phyloP scores from a whole-genome alignment of 2,797 vertebrate species.

The Pelodytes ibericus region DNA sequence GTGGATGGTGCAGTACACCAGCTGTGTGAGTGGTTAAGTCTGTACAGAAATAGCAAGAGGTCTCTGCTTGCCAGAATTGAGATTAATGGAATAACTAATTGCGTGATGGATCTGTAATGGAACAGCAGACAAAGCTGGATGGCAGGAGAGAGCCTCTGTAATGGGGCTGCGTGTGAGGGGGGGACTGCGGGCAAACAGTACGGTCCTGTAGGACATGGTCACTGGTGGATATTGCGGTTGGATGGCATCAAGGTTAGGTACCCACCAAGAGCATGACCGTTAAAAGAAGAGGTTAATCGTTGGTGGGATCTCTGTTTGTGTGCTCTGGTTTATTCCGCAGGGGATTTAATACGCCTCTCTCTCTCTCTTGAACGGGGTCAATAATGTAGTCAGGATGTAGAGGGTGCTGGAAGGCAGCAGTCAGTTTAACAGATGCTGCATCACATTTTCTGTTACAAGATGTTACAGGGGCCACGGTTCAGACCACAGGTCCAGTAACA shows the following conservation, averaged over 20 bases:
- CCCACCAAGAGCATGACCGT: neutral
- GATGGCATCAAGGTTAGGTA: neutral
- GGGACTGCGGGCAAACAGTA: too few species aligned
- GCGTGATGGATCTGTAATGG: conserved; percentile 50
- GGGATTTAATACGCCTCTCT: neutral
- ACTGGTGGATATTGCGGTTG: neutral
- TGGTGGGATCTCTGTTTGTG: neutral
- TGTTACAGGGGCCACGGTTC: neutral
- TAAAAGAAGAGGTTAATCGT: neutral
- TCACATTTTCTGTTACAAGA: neutral
- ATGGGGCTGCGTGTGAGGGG: conserved; percentile 4
- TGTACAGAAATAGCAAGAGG: conserved; percentile 34
- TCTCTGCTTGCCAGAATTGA: conserved; percentile 32
- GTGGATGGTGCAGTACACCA: conserved; percentile 25
- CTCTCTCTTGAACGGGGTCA: neutral
- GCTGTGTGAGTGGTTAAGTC: conserved; percentile 8
- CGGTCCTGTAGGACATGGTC: conserved; percentile 2
- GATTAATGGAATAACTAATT: conserved; percentile 52
- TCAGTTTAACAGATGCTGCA: neutral
- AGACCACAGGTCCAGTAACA: neutral
- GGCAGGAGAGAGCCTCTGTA: conserved; percentile 16
- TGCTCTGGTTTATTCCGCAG: neutral
- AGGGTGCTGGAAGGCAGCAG: neutral
- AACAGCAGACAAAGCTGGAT: conserved; percentile 21
- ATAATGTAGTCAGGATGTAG: neutral